Evolutionary conservation across 1,140 invertebrate genomes (phyloP).

Genomic region (Copidosoma floridanum): DNA sequence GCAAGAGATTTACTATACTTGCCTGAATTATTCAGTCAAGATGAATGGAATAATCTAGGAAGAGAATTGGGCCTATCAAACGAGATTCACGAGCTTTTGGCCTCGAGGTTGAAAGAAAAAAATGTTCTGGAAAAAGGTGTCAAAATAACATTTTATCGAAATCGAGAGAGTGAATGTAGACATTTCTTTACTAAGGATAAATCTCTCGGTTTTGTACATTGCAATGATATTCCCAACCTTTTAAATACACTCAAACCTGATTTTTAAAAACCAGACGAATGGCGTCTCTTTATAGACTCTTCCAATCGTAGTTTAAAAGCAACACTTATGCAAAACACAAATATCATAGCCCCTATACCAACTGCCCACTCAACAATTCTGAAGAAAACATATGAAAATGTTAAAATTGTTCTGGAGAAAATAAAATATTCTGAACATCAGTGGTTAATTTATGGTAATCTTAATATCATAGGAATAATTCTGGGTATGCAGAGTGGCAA

Average conservation of each 20-base stretch:
- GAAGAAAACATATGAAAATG: not conserved
- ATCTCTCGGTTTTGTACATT: not conserved
- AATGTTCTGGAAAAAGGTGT: no score
- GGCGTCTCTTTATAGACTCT: conserved; percentile 3
- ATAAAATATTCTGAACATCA: conserved; percentile 2
- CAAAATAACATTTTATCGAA: not conserved
- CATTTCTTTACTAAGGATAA: not conserved
- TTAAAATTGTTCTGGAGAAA: not conserved
- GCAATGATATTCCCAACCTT: not conserved
- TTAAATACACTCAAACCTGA: not conserved
- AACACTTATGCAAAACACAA: conserved; percentile 4
- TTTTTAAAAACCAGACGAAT: conserved; percentile 8
- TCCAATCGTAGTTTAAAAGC: conserved; percentile 5
- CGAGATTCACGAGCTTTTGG: not conserved
- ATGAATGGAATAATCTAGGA: no score
- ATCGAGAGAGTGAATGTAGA: not conserved
- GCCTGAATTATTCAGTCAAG: no score
- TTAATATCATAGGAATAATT: conserved; percentile 8
- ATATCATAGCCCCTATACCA: not conserved
- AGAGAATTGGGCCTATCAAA: not conserved
- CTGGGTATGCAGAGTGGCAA: conserved; percentile 11
- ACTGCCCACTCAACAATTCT: conserved; percentile 1
- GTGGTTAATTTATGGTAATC: not conserved
- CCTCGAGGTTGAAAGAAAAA: not conserved
- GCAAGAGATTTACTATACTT: no score